Evolutionary conservation across 2,888 invertebrate species (phyloP), one percentile per base, ranked within the genome.

Genomic region (Nomada flava): DNA sequence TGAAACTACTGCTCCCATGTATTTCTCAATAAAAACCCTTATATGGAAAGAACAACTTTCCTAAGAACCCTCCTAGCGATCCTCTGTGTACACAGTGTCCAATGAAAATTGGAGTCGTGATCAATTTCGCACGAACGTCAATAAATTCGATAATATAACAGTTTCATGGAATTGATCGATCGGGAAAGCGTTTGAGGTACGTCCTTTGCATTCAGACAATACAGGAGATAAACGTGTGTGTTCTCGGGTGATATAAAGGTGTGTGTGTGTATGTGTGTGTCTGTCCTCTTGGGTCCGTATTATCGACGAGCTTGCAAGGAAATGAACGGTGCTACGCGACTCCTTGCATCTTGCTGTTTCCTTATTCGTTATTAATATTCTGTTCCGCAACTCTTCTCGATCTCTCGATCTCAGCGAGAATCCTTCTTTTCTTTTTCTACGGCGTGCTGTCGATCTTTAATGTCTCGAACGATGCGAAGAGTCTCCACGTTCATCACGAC

Each of bases 381-480:
- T 29, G 18, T 26, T 52, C 20, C 42, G n/a, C n/a, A n/a, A 53
- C 42, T 20, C 29, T 59, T 23, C 15, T 20, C 7, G 23, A 42
- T 78, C 15, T 60, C 15, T 81, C 26, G 36, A 29, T 13, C n/a
- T 68, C 29, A 53, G 53, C 44, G 10, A 68, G 52, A 73, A 72
- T 69, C 36, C 59, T 64, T 63, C 47, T 57, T 65, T 20, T 69
- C 15, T 44, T 55, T 47, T 36, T 26, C 47, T 59, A 26, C 42
- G 15, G 42, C 64, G 26, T 53, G 53, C 42, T 57, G 59, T 36
- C 10, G 50, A 11, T 26, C 18, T 85, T 84, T 86, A 96, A 94
- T 96, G 96, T 91, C 96, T 95, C 86, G 96, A 96, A 89, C 96
- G 95, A 93, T 96, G 96, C 18, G 94, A 93, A 68, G 94, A 94